Evolutionary conservation across 1,140 invertebrate genomes (phyloP), one percentile per base, ranked within the genome.

Genomic region (Drosophila bipectinata): DNA sequence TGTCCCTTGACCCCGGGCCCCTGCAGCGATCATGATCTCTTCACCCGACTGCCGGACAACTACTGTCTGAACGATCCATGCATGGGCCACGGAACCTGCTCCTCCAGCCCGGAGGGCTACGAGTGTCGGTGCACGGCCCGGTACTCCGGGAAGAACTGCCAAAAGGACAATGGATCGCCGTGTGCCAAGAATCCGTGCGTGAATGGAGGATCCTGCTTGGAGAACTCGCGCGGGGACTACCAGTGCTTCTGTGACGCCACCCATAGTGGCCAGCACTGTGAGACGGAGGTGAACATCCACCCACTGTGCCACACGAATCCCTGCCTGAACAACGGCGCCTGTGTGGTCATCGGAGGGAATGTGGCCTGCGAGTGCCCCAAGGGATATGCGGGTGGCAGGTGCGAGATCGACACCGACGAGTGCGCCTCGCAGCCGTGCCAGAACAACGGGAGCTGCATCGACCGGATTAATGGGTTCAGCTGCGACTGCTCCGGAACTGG

Each of bases 141-240:
- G 51, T 97, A 96, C 92, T 94, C 94, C 58, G 96, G 97, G 68
- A 96, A 96, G 93, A 97, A 97, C 92, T 97, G 97, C 92, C 94
- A 97, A 91, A 94, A 95, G 89, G 96, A 97, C 92, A 94, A 92
- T 90, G 95, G 95, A 59, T 92, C 95, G 76, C 94, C 95, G 12
- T 98, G 97, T 90, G 92, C 92, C 34, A 94, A 92, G 44, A 93
- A 91, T 74, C 95, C 96, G 0, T 98, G 97, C 90, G 93, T 93
- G 41, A 96, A 98, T 92, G 94, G 93, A n/a, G 96, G 94, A 18
- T 94, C 92, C 24, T 98, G 97, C 84, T 85, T 92, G 10, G 95
- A 97, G 90, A 94, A 96, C 87, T 90, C 93, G 12, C 93, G 94
- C 9, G 96, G 97, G 4, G 95, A 97, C 75, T 98, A 96, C 91